phyloP scores from a whole-genome alignment of 2,797 vertebrate species.

The Gymnocypris eckloni region DNA sequence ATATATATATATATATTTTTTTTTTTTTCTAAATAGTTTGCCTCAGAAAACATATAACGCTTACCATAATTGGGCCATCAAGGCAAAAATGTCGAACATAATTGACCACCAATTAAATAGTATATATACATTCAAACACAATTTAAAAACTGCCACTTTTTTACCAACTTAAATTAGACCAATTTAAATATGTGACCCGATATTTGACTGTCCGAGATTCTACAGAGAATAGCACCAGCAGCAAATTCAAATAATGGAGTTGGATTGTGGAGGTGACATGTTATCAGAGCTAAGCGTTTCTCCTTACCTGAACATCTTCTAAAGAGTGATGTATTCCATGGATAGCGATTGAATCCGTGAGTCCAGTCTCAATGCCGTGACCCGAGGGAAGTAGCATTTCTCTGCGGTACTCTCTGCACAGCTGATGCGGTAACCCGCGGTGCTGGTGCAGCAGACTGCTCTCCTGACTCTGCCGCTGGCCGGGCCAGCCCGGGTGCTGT shows the following conservation, averaged over 20 bases:
- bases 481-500: slow-evolving; percentile 96
- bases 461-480: slow-evolving; percentile 95
- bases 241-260: background rate
- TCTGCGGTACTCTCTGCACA: slow-evolving; percentile 96
- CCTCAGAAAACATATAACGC: background rate
- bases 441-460: slow-evolving; percentile 94
- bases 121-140: background rate
- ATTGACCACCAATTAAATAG: background rate
- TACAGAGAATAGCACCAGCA: background rate
- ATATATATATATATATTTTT: background rate
- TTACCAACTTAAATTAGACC: background rate
- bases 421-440: slow-evolving; percentile 92
- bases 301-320: slow-evolving; percentile 96
- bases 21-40: background rate
- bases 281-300: background rate
- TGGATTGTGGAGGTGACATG: background rate
- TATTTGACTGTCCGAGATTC: background rate
- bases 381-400: slow-evolving; percentile 94
- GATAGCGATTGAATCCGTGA: slow-evolving; percentile 91
- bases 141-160: background rate
- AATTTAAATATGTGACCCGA: background rate
- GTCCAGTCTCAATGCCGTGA: slow-evolving; percentile 92
- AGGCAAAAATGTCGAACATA: background rate
- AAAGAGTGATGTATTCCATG: slow-evolving; percentile 98
- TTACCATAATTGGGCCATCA: background rate